Percentiles rank a stretch among this genome's conserved stretches.
Evolutionary conservation across 2,797 vertebrate genomes (phyloP).

Genomic region (Gymnocypris eckloni): DNA sequence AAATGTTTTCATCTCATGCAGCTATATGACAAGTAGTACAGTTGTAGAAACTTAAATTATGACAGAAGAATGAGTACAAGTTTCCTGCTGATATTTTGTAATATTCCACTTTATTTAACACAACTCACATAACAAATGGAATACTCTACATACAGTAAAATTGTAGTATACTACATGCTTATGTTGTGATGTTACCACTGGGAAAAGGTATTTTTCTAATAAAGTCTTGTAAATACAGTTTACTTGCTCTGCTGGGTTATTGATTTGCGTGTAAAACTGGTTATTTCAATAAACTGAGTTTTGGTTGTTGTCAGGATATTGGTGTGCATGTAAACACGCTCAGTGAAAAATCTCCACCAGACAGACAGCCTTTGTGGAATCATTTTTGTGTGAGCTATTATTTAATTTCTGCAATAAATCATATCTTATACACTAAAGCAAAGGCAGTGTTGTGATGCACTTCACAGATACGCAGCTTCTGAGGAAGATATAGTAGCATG

Average conservation of each 20-base stretch:
- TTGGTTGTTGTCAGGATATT: neutral
- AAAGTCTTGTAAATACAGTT: neutral
- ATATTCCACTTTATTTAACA: neutral
- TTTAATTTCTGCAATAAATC: neutral
- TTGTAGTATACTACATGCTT: no score
- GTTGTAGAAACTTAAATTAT: neutral
- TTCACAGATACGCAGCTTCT: neutral
- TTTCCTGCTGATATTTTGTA: neutral
- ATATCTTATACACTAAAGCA: neutral
- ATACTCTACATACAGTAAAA: neutral
- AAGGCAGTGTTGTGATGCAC: neutral
- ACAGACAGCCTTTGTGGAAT: neutral
- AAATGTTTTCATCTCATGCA: neutral
- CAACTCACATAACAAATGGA: neutral
- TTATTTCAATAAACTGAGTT: neutral
- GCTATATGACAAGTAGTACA: neutral
- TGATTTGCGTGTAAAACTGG: neutral
- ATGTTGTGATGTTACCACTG: no score
- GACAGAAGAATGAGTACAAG: neutral
- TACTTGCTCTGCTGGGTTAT: neutral
- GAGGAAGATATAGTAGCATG: conserved; percentile 18
- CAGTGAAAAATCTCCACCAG: neutral
- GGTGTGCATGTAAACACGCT: neutral
- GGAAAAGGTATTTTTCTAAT: neutral
- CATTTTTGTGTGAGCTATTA: neutral